Base-by-base conservation (phyloP, 2,113 vertebrate species). In the Amphilophus citrinellus region DNA sequence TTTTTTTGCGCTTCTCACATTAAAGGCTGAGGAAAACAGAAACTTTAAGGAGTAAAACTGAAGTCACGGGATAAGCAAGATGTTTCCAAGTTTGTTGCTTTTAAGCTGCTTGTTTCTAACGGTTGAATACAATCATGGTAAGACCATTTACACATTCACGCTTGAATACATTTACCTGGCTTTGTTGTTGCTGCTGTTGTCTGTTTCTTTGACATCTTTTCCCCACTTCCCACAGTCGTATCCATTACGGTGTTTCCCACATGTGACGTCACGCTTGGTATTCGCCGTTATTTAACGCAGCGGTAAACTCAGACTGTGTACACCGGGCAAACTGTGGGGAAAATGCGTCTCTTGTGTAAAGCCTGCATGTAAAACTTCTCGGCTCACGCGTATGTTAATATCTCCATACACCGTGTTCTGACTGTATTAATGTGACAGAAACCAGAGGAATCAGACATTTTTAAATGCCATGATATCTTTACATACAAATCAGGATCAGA, bases 211-310 rank as follows among this genome's bases (percentile, higher is more conserved):
- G 3, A 3, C 14, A 1, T 3, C 2, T 35, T 56, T 58, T 10
- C 14, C 18, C 35, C 6, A 13, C n/a, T 32, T 22, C 37, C 3
- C 15, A 27, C 30, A 0, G 14, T 24, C 4, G 7, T 15, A 5
- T 17, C 7, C 18, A 9, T 27, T 5, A 59, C 42, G 17, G 56
- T 27, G 24, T 53, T 84, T 91, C 71, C 90, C 65, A n/a, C 61
- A 1, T 68, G 1, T 80, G 62, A 86, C 84, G 86, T 89, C 60
- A 85, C 44, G 17, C 11, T 9, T 50, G 15, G 42, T 5, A 7
- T 6, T 71, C 3, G 22, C 2, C 66, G 18, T 24, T 20, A 2
- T 32, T 24, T 7, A 71, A 1, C 24, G 3, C 22, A 10, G 20
- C 42, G 47, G 44, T 20, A 0, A 30, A 20, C 44, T 18, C 6